A percentile compares a stretch with the other conserved stretches of the same genome.
These are phyloP conservation scores for Lycorma delicatula DNA, from an alignment of 1,140 invertebrate species.

Conservation along the genomic window DNA sequence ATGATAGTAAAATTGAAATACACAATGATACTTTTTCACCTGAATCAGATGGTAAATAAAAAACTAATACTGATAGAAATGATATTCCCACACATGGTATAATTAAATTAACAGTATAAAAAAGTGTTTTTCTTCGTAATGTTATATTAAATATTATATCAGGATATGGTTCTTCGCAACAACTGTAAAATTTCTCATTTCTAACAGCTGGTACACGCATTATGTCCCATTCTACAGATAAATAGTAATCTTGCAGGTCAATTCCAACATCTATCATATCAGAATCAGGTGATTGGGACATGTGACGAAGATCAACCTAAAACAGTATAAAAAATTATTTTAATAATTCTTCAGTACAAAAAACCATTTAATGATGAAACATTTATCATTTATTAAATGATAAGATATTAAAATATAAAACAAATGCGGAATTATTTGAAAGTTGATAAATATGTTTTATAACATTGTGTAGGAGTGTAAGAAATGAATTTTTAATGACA, in stretches of 20 bases:
- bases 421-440: no score
- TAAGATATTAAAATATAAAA: no score
- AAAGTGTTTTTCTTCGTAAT: conserved; percentile 89
- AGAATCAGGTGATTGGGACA: conserved; percentile 69
- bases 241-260: conserved; percentile 88
- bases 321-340: conserved; percentile 9
- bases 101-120: conserved; percentile 90
- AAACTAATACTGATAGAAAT: conserved; percentile 95
- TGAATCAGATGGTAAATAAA: conserved; percentile 96
- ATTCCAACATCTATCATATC: conserved; percentile 81
- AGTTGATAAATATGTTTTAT: no score
- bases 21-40: conserved; percentile 96
- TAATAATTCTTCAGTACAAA: no score
- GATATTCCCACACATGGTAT: conserved; percentile 95
- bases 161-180: conserved; percentile 79
- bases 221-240: conserved; percentile 97
- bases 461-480: no score
- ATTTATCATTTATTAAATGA: no score
- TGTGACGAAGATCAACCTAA: conserved; percentile 88
- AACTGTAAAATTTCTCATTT: conserved; percentile 83
- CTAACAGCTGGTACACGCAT: conserved; percentile 83
- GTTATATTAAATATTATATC: conserved; percentile 98
- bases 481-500: no score
- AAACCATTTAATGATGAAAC: no score
- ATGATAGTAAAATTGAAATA: conserved; percentile 95